A percentile compares a stretch with the other conserved stretches of the same genome.
These are phyloP conservation scores for Argyrosomus regius DNA, from an alignment of 2,797 vertebrate species.

Conservation along the genomic window DNA sequence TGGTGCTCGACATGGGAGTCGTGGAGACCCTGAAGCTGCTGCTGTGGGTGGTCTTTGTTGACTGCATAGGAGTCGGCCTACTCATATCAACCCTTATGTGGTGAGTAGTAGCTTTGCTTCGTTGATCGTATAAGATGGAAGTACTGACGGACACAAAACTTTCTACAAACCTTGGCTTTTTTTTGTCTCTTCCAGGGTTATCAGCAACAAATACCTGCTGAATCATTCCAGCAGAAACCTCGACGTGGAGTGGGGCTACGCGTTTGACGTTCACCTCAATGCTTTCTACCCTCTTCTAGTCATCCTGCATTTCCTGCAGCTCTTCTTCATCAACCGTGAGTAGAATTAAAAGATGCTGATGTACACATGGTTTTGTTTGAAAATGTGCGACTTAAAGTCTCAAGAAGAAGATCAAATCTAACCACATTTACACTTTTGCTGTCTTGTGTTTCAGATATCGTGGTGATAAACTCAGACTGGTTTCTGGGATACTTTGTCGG, in stretches of 20 bases:
- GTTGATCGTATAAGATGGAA: not conserved
- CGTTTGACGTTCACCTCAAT: slow-evolving; percentile 98
- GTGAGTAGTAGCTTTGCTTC: slow-evolving; percentile 81
- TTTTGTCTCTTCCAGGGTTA: slow-evolving; percentile 83
- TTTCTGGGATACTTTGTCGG: slow-evolving; percentile 94
- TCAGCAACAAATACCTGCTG: slow-evolving; percentile 95
- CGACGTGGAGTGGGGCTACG: slow-evolving; percentile 99
- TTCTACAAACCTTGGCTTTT: not conserved
- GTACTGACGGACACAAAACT: too few species aligned
- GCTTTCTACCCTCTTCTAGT: slow-evolving; percentile 98
- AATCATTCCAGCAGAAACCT: slow-evolving; percentile 91
- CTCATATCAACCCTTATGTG: slow-evolving; percentile 98
- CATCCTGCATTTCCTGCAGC: slow-evolving; percentile 97
- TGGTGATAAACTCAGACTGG: slow-evolving; percentile 88
- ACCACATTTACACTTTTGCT: not conserved
- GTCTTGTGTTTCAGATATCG: slow-evolving; percentile 87
- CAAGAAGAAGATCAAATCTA: too few species aligned
- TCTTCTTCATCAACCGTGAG: slow-evolving; percentile 99
- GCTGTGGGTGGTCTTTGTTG: slow-evolving; percentile 98
- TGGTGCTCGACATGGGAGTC: slow-evolving; percentile 94
- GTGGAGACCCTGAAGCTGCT: slow-evolving; percentile 95
- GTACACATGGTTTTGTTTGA: too few species aligned
- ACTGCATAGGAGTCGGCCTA: slow-evolving; percentile 96
- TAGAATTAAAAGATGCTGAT: slow-evolving; percentile 27
- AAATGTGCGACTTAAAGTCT: too few species aligned